Evolutionary conservation across 2,888 invertebrate species (phyloP).

Genomic region (Hypercompe scribonia): DNA sequence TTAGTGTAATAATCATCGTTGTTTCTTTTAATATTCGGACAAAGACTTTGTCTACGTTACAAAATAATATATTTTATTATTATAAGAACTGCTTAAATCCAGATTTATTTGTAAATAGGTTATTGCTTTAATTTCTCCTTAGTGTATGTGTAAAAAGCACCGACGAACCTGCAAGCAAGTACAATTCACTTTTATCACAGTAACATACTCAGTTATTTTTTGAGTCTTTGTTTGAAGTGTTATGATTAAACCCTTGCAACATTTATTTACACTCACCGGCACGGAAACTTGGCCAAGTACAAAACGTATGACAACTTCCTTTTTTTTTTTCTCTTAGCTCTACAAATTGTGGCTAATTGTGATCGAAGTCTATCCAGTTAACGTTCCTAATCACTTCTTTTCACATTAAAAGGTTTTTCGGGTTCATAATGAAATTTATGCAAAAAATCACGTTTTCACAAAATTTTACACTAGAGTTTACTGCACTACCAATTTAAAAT

Average conservation of each 20-base stretch:
- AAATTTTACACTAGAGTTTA: no score
- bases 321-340: no score
- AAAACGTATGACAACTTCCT: no score
- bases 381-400: no score
- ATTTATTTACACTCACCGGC: no score
- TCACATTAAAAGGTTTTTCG: no score
- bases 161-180: background rate
- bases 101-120: background rate
- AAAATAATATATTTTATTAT: background rate
- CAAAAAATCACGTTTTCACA: no score
- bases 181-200: background rate
- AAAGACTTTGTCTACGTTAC: constrained; percentile 7
- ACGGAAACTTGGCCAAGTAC: no score
- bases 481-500: no score
- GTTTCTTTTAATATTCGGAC: constrained; percentile 32
- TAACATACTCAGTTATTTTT: constrained; percentile 6
- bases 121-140: background rate
- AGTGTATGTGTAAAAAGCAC: background rate
- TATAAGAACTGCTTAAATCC: background rate
- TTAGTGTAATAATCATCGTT: constrained; percentile 29
- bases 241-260: constrained; percentile 60
- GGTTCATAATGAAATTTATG: no score
- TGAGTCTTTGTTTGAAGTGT: constrained; percentile 64
- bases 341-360: no score
- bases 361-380: no score